These are phyloP conservation scores for Chloroceryle aenea DNA, from an alignment of 2,113 vertebrate genomes.

Conservation along the genomic window DNA sequence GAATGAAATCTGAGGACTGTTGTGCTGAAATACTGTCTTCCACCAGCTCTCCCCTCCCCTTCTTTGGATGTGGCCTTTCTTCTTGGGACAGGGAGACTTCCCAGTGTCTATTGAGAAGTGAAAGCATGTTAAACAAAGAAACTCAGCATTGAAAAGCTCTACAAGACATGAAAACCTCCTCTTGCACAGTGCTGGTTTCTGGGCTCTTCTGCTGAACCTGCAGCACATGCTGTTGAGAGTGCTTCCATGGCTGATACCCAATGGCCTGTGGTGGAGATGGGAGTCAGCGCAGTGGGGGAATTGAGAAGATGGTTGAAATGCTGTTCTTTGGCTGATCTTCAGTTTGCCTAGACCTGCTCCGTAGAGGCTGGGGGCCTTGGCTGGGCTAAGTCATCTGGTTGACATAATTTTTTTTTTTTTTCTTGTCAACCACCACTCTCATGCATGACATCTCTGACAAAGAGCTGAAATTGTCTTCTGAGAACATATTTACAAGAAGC, in stretches of 20 bases:
- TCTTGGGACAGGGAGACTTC: background rate
- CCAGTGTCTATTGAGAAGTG: background rate
- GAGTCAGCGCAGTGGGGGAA: background rate
- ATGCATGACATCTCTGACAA: background rate
- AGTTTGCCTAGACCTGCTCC: background rate
- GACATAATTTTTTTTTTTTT: background rate
- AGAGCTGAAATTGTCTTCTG: background rate
- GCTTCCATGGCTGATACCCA: background rate
- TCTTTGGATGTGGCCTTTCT: background rate
- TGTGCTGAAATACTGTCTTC: background rate
- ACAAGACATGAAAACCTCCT: no score
- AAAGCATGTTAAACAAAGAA: background rate
- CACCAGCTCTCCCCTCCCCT: background rate
- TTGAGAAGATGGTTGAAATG: background rate
- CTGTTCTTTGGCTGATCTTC: background rate
- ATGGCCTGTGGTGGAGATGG: background rate
- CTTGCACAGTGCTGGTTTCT: background rate
- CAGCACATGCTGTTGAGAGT: background rate
- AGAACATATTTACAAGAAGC: background rate
- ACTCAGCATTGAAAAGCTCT: accelerated
- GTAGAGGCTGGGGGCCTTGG: background rate
- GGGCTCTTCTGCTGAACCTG: background rate
- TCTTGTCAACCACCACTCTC: no score
- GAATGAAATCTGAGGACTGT: background rate
- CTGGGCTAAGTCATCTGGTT: background rate